Evolutionary conservation across 2,888 invertebrate genomes (phyloP).

Genomic region (Calephelis perditalis): DNA sequence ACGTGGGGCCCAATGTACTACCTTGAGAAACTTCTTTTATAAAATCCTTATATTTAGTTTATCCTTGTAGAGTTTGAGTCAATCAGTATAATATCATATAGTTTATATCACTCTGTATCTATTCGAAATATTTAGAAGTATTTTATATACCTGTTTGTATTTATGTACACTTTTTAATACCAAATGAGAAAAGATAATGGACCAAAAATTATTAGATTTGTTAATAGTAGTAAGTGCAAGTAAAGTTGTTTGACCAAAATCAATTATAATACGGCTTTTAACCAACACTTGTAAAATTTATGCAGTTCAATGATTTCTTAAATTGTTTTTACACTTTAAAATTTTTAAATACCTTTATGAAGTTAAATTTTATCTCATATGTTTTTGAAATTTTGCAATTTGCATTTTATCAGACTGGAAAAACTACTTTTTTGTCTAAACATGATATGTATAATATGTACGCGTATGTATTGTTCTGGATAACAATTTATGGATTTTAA

Average conservation of each 20-base stretch:
- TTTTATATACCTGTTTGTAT: conserved; percentile 15
- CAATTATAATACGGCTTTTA: neutral
- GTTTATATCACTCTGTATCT: neutral
- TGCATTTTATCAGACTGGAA: too few species aligned
- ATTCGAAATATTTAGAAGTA: conserved; percentile 4
- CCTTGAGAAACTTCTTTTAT: neutral
- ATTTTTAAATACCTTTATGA: too few species aligned
- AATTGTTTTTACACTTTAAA: too few species aligned
- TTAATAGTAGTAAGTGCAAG: conserved; percentile 12
- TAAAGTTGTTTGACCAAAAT: conserved; percentile 3
- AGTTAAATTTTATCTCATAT: too few species aligned
- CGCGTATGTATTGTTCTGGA: too few species aligned
- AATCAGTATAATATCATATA: neutral
- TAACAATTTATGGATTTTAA: too few species aligned
- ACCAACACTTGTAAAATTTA: too few species aligned
- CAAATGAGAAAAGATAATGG: conserved; percentile 16
- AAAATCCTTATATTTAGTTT: neutral
- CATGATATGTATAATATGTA: too few species aligned
- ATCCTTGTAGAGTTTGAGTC: neutral
- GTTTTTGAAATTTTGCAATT: too few species aligned
- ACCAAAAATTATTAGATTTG: conserved; percentile 18
- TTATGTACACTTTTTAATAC: conserved; percentile 15
- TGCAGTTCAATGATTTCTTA: too few species aligned
- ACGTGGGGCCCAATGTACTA: neutral
- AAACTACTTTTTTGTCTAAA: too few species aligned